phyloP scores from a whole-genome alignment of 2,797 vertebrate species.

The Allochrocebus solatus region DNA sequence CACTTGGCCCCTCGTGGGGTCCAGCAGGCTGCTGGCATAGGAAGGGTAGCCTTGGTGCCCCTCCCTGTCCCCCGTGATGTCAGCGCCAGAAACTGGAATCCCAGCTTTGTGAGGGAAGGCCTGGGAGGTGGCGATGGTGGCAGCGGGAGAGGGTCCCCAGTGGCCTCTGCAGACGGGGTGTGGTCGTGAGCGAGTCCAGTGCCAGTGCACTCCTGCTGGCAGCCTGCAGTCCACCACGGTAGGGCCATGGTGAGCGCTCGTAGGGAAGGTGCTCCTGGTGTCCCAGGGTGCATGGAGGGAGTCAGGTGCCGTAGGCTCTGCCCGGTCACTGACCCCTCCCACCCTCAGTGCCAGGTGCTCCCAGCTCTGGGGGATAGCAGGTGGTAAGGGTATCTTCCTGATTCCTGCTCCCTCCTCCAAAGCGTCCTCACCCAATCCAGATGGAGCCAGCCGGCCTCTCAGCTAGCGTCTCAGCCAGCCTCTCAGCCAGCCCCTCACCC shows the following conservation, averaged over 20 bases:
- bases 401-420: not conserved
- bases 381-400: not conserved
- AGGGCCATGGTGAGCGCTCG: not conserved
- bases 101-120: not conserved
- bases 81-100: constrained; percentile 56
- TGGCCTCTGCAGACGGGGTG: not conserved
- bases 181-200: constrained; percentile 56
- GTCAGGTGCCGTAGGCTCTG: not conserved
- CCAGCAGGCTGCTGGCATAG: not conserved
- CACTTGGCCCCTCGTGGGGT: rapidly evolving
- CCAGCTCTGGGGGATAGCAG: not conserved
- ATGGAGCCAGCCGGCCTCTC: no score
- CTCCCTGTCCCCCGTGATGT: constrained; percentile 60
- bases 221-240: constrained; percentile 5
- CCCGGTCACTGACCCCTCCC: not conserved
- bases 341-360: not conserved
- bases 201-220: not conserved
- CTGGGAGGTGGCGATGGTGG: not conserved
- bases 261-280: not conserved
- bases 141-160: not conserved
- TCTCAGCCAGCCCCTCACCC: no score
- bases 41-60: not conserved
- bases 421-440: not conserved
- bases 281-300: not conserved
- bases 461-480: no score